Evolutionary conservation across 1,140 invertebrate genomes (phyloP).

Genomic region (Drosophila elegans): DNA sequence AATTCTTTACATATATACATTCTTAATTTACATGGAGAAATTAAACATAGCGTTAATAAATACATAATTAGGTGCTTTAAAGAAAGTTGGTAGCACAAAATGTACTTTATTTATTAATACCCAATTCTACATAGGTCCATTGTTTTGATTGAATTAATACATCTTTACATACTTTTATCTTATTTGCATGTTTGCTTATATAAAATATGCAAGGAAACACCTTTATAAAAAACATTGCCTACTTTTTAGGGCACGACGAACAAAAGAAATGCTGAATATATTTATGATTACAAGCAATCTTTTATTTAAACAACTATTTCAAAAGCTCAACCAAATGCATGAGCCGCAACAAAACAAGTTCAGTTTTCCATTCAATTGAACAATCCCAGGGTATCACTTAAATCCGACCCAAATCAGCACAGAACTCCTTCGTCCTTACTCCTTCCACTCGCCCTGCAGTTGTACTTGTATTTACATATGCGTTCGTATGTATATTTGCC

Average conservation of each 20-base stretch:
- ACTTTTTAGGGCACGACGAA: neutral
- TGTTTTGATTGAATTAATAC: neutral
- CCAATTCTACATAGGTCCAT: too few relatives aligned
- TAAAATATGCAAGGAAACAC: too few relatives aligned
- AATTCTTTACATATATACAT: too few relatives aligned
- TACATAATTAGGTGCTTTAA: too few relatives aligned
- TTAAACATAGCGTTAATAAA: too few relatives aligned
- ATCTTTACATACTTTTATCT: neutral
- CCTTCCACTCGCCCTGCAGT: constrained; percentile 22
- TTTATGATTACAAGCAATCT: neutral
- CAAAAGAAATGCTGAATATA: neutral
- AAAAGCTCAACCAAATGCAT: neutral
- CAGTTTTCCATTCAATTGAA: neutral
- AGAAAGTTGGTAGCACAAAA: too few relatives aligned
- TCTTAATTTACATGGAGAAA: too few relatives aligned
- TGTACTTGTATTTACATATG: constrained; percentile 30
- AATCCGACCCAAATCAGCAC: constrained; percentile 22
- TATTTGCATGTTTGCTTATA: too few relatives aligned
- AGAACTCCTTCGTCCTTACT: constrained; percentile 15
- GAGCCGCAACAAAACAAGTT: neutral
- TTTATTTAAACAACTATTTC: neutral
- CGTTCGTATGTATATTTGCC: constrained; percentile 7
- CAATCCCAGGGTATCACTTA: constrained; percentile 30
- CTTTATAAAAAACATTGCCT: neutral
- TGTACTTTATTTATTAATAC: too few relatives aligned